A percentile compares a stretch with the other conserved stretches of the same genome.
phyloP scores from a whole-genome alignment of 2,797 vertebrate species.

The Cyclura pinguis region DNA sequence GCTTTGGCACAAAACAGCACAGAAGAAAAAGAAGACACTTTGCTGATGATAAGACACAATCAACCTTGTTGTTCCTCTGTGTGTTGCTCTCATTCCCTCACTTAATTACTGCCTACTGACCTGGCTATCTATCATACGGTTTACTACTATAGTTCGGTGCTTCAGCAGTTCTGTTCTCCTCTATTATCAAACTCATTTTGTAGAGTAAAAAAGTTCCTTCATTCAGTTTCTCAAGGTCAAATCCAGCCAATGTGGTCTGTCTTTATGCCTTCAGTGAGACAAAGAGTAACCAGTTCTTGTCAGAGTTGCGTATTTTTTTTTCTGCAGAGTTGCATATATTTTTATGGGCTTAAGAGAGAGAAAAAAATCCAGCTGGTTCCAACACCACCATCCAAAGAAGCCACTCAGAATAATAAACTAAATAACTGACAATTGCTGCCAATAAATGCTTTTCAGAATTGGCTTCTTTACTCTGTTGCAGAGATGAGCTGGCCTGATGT shows the following conservation, averaged over 20 bases:
- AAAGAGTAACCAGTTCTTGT: not conserved
- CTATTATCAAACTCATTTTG: conserved; percentile 16
- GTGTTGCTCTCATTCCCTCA: not conserved
- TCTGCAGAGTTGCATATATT: not conserved
- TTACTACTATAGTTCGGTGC: conserved; percentile 6
- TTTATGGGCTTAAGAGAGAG: not conserved
- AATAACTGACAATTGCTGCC: not conserved
- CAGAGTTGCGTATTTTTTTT: not conserved
- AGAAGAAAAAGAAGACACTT: not conserved
- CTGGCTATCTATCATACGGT: conserved; percentile 4
- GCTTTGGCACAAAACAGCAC: not conserved
- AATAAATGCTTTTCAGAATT: not conserved
- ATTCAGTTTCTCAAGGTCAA: conserved; percentile 32
- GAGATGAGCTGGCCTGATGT: too few species aligned
- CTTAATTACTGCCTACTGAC: conserved; percentile 10
- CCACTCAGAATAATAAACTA: not conserved
- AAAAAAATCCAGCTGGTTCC: not conserved
- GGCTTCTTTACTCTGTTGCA: not conserved
- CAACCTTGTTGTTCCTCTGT: not conserved
- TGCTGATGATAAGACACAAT: not conserved
- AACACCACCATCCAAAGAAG: not conserved
- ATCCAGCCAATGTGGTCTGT: not conserved
- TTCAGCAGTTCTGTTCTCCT: conserved; percentile 26
- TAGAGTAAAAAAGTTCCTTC: conserved; percentile 4
- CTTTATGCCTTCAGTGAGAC: not conserved